Conservation (phyloP, 2,113 vertebrate species). For the Syrmaticus mikado region DNA sequence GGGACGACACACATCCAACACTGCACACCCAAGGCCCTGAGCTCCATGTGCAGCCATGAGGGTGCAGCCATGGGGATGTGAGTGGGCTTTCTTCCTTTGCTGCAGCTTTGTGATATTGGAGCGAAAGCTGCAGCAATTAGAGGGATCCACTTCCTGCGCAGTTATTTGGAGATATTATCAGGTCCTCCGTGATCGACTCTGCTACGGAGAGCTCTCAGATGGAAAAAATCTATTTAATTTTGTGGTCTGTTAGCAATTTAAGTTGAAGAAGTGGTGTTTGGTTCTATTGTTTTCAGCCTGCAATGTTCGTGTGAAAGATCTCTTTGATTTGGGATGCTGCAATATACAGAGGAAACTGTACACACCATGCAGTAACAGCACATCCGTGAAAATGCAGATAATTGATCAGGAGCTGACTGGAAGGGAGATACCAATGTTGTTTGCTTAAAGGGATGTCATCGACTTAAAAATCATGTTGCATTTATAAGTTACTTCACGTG, state of each 20-base stretch:
- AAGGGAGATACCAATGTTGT: neutral
- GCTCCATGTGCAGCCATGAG: neutral
- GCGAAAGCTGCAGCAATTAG: neutral
- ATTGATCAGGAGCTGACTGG: slow-evolving; percentile 16
- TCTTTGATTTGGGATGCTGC: slow-evolving; percentile 19
- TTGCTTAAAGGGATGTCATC: slow-evolving; percentile 24
- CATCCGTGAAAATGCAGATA: neutral
- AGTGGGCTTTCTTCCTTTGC: neutral
- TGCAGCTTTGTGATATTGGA: neutral
- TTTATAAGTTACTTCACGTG: neutral
- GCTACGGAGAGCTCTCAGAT: neutral
- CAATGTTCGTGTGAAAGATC: slow-evolving; percentile 22
- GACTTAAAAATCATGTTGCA: neutral
- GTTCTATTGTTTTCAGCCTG: slow-evolving; percentile 46
- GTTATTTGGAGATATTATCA: neutral
- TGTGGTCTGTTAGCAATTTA: slow-evolving; percentile 59
- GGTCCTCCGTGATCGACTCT: neutral
- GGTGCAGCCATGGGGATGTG: neutral
- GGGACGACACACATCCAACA: neutral
- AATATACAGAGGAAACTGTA: neutral
- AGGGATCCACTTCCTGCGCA: neutral
- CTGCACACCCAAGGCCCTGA: neutral
- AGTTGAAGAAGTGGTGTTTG: slow-evolving; percentile 20
- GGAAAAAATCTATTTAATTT: slow-evolving; percentile 43
- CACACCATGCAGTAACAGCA: neutral